A percentile compares a stretch with the other conserved stretches of the same genome.
Conservation (phyloP, 1,140 invertebrate species). For the Pseudachorutes palmiensis region DNA sequence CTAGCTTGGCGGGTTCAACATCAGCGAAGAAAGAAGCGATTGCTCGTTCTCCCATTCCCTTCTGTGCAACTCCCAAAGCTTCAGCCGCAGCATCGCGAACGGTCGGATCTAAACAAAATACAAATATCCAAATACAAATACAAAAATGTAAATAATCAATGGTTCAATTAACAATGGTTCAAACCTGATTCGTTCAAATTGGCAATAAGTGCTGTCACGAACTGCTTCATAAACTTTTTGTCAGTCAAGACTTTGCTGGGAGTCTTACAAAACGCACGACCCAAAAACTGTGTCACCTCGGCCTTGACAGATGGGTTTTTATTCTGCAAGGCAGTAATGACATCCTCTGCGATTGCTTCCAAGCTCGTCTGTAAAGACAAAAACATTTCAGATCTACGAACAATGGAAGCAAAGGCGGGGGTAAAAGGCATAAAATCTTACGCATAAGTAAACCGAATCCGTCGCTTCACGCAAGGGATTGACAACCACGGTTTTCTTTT, state of each 20-base stretch:
- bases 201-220: constrained; percentile 71
- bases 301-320: constrained; percentile 93
- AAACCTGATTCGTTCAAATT: constrained; percentile 76
- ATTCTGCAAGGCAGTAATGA: constrained; percentile 73
- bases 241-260: constrained; percentile 60
- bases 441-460: constrained; percentile 76
- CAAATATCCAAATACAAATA: no score
- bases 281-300: constrained; percentile 81
- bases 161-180: constrained; percentile 26
- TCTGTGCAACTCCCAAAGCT: constrained; percentile 88
- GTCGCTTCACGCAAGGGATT: constrained; percentile 76
- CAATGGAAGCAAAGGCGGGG: not conserved
- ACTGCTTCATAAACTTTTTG: constrained; percentile 85
- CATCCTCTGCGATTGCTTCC: constrained; percentile 79
- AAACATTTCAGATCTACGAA: not conserved
- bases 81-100: constrained; percentile 79
- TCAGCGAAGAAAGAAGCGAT: constrained; percentile 77
- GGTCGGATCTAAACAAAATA: constrained; percentile 55
- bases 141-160: no score
- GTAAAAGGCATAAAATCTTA: constrained; percentile 45
- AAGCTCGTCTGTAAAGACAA: constrained; percentile 62
- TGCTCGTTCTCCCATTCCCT: constrained; percentile 84
- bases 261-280: constrained; percentile 69
- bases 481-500: constrained; percentile 91
- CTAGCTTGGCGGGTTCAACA: constrained; percentile 82